Evolutionary conservation across 2,113 vertebrate species (phyloP).

Genomic region (Lucifuga dentata): DNA sequence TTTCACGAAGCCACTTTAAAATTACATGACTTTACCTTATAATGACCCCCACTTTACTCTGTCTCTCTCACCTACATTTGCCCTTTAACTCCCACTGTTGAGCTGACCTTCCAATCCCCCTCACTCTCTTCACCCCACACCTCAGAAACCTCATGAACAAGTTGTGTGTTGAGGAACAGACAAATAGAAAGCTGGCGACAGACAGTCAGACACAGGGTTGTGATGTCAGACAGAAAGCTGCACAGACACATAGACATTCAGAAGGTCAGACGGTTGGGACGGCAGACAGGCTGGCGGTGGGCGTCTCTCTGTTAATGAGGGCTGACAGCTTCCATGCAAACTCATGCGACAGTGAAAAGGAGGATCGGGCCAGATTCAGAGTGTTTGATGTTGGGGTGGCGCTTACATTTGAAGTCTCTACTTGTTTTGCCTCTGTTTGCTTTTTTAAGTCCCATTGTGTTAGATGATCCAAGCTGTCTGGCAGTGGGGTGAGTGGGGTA

Average conservation of each 20-base stretch:
- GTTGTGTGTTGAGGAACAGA: slow-evolving; percentile 24
- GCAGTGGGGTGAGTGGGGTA: slow-evolving; percentile 17
- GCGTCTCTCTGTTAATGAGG: slow-evolving; percentile 68
- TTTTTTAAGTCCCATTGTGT: slow-evolving; percentile 60
- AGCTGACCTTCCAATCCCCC: neutral
- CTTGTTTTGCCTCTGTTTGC: slow-evolving; percentile 59
- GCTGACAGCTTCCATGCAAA: slow-evolving; percentile 71
- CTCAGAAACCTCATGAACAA: neutral
- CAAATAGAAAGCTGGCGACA: slow-evolving; percentile 30
- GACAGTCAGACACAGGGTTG: slow-evolving; percentile 28
- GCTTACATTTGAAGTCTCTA: slow-evolving; percentile 55
- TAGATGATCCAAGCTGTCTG: slow-evolving; percentile 21
- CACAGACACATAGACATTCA: slow-evolving; percentile 31
- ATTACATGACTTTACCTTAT: neutral
- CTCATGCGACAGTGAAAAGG: slow-evolving; percentile 63
- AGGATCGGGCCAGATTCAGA: slow-evolving; percentile 50
- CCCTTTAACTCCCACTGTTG: neutral
- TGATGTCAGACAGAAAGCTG: slow-evolving; percentile 42
- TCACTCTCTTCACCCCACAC: slow-evolving; percentile 9
- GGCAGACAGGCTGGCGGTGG: slow-evolving; percentile 72
- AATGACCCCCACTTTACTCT: neutral
- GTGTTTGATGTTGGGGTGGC: slow-evolving; percentile 60
- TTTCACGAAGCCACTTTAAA: neutral
- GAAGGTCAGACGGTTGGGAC: slow-evolving; percentile 33
- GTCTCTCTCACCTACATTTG: slow-evolving; percentile 9